Conservation (phyloP, 2,888 invertebrate genomes). For the Noctua janthe region DNA sequence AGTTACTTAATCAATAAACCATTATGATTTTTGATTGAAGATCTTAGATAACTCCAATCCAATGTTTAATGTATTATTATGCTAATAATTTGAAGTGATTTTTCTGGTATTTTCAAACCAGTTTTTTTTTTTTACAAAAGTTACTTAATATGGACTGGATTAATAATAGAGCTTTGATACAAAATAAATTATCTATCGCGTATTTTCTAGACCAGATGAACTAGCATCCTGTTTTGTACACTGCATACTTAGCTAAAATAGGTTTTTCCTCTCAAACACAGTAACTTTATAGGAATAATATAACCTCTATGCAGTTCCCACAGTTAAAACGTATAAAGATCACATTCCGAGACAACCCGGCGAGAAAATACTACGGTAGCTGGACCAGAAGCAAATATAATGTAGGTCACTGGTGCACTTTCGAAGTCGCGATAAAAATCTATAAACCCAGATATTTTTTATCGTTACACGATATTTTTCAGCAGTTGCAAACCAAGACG, state of each 20-base stretch:
- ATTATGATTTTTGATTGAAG: background rate
- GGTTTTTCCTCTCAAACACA: background rate
- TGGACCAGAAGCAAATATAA: constrained; percentile 29
- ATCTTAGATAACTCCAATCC: background rate
- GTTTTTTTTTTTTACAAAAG: constrained; percentile 1
- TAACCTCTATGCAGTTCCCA: background rate
- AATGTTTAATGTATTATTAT: background rate
- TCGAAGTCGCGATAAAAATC: constrained; percentile 35
- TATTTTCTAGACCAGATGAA: background rate
- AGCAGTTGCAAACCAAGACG: background rate
- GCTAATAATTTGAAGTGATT: constrained; percentile 1
- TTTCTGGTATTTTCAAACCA: constrained; percentile 14
- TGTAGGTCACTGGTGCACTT: constrained; percentile 65
- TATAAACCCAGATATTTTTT: background rate
- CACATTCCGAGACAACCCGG: constrained; percentile 32
- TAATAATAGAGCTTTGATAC: background rate
- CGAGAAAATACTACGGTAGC: constrained; percentile 23
- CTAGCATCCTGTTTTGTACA: background rate
- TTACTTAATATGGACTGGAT: background rate
- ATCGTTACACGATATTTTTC: background rate
- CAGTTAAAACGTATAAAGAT: background rate
- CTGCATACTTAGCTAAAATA: background rate
- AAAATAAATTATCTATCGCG: background rate
- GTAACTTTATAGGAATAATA: background rate
- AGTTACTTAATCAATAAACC: background rate